These are phyloP conservation scores for Cetonia aurata DNA, from an alignment of 2,888 invertebrate species.

Conservation along the genomic window DNA sequence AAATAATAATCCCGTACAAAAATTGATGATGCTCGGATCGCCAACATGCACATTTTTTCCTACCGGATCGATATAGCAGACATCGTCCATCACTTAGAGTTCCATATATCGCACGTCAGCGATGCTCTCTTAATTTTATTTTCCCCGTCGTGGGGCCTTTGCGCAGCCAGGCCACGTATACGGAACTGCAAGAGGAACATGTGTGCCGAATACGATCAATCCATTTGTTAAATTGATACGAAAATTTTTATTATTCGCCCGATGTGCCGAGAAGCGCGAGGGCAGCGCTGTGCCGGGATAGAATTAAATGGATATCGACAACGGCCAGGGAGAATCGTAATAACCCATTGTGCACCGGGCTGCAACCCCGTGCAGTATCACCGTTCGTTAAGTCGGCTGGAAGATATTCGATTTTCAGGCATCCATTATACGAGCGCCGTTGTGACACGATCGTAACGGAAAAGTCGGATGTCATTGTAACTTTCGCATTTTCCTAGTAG, in stretches of 20 bases:
- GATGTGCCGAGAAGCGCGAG: neutral
- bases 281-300: neutral
- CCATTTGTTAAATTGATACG: conserved; percentile 9
- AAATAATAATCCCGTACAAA: no score
- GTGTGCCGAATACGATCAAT: conserved; percentile 3
- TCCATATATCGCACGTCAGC: no score
- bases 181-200: neutral
- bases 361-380: neutral
- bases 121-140: no score
- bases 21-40: no score
- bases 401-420: conserved; percentile 4
- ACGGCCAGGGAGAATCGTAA: neutral
- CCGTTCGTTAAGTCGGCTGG: conserved; percentile 1
- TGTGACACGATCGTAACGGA: neutral
- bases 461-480: neutral
- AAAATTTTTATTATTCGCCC: neutral
- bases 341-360: conserved; percentile 2
- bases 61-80: no score
- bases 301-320: neutral
- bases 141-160: no score
- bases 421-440: neutral
- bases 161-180: no score
- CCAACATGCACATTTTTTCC: no score
- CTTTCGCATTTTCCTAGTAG: neutral
- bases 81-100: no score